phyloP scores from a whole-genome alignment of 2,113 vertebrate species.

The Osmerus eperlanus region DNA sequence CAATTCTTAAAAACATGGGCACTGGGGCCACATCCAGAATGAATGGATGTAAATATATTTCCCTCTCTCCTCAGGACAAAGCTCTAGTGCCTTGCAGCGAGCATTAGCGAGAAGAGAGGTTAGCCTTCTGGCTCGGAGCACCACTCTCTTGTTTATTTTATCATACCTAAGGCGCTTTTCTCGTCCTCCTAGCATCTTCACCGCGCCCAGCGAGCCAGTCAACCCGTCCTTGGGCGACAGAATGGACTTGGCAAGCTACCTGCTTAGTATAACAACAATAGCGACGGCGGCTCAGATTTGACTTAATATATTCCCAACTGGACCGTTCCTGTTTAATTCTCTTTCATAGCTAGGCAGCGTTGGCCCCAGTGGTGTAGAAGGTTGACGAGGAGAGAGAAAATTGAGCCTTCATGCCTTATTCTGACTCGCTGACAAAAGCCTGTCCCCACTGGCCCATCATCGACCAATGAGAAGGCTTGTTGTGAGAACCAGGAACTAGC shows the following conservation, averaged over 20 bases:
- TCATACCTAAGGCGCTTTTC: constrained; percentile 76
- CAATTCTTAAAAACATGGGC: constrained; percentile 26
- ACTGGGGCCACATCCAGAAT: constrained; percentile 52
- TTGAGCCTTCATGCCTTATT: constrained; percentile 70
- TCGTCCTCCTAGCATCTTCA: constrained; percentile 3
- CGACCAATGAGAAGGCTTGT: constrained; percentile 35
- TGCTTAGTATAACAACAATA: constrained; percentile 84
- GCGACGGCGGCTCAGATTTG: constrained; percentile 78
- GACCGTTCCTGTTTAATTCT: constrained; percentile 82
- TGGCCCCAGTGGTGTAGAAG: constrained; percentile 25
- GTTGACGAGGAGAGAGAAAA: constrained; percentile 54
- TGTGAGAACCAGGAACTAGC: constrained; percentile 39
- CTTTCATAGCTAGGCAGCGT: constrained; percentile 58
- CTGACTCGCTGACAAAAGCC: constrained; percentile 54
- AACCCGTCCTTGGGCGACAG: constrained; percentile 82
- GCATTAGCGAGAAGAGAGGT: constrained; percentile 80
- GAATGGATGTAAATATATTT: constrained; percentile 80
- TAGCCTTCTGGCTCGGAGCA: constrained; percentile 48
- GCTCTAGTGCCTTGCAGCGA: constrained; percentile 78
- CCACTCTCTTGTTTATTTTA: constrained; percentile 83
- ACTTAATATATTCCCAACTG: constrained; percentile 95
- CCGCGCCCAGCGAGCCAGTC: constrained; percentile 56
- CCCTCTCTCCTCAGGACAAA: constrained; percentile 59
- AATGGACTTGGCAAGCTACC: constrained; percentile 75
- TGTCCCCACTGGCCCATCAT: constrained; percentile 45